A percentile compares a stretch with the other conserved stretches of the same genome.
These are phyloP conservation scores for Eurystomus glaucurus DNA, from an alignment of 2,797 vertebrate species.

Conservation along the genomic window DNA sequence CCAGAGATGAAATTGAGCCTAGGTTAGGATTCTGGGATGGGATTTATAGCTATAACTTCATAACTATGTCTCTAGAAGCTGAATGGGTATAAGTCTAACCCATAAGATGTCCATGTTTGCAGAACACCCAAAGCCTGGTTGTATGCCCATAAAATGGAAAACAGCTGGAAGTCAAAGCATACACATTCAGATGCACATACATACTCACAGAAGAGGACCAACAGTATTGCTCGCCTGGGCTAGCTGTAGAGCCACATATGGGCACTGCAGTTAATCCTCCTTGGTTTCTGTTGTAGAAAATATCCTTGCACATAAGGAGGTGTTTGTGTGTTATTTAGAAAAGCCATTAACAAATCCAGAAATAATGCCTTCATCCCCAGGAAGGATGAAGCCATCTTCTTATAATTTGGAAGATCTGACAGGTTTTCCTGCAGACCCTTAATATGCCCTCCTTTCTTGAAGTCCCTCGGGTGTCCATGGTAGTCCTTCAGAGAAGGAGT, in stretches of 20 bases:
- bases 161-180: not conserved
- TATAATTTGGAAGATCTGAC: not conserved
- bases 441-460: not conserved
- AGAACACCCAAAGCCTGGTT: fast-evolving
- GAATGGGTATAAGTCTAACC: not conserved
- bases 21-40: not conserved
- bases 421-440: not conserved
- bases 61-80: not conserved
- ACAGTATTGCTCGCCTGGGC: not conserved
- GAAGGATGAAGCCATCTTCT: not conserved
- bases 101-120: fast-evolving
- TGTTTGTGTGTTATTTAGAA: not conserved
- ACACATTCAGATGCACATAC: not conserved
- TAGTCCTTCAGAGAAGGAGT: not conserved
- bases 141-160: not conserved
- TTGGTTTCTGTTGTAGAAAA: not conserved
- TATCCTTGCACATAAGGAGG: not conserved
- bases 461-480: fast-evolving
- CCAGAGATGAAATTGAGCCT: not conserved
- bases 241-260: not conserved
- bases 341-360: not conserved
- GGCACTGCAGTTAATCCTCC: not conserved
- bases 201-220: not conserved
- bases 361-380: not conserved
- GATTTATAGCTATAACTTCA: not conserved